Evolutionary conservation across 2,113 vertebrate genomes (phyloP).

Genomic region (Malaclemys terrapin): DNA sequence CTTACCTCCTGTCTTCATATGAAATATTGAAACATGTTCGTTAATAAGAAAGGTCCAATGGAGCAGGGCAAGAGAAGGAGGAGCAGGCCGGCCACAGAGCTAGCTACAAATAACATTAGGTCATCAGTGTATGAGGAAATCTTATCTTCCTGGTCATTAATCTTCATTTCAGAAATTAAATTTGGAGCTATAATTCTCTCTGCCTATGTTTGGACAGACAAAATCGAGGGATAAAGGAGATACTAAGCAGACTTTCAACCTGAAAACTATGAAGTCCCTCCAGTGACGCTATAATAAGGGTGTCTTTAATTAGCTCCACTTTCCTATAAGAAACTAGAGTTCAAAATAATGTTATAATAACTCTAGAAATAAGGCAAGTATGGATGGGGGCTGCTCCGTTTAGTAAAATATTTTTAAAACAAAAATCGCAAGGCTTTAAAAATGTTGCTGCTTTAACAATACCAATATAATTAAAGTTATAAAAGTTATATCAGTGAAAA

Average conservation of each 20-base stretch:
- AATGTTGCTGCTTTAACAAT: neutral
- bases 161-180: slow-evolving; percentile 73
- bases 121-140: slow-evolving; percentile 56
- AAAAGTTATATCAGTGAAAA: neutral
- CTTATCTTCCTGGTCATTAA: slow-evolving; percentile 58
- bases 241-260: slow-evolving; percentile 26
- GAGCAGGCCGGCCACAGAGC: neutral
- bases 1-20: neutral
- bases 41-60: neutral
- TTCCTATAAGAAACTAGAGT: slow-evolving; percentile 2
- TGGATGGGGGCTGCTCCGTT: neutral
- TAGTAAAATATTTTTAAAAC: accelerated
- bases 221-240: slow-evolving; percentile 46
- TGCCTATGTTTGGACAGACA: slow-evolving; percentile 53
- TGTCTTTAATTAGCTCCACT: neutral
- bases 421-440: neutral
- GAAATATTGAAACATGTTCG: slow-evolving; percentile 18
- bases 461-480: neutral
- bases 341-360: neutral
- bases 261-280: slow-evolving; percentile 56
- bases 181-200: slow-evolving; percentile 64
- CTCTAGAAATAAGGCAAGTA: neutral
- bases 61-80: slow-evolving; percentile 4
- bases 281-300: slow-evolving; percentile 33
- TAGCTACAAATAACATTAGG: slow-evolving; percentile 57